phyloP scores from a whole-genome alignment of 2,113 vertebrate genomes.

The Myrmecobius fasciatus region DNA sequence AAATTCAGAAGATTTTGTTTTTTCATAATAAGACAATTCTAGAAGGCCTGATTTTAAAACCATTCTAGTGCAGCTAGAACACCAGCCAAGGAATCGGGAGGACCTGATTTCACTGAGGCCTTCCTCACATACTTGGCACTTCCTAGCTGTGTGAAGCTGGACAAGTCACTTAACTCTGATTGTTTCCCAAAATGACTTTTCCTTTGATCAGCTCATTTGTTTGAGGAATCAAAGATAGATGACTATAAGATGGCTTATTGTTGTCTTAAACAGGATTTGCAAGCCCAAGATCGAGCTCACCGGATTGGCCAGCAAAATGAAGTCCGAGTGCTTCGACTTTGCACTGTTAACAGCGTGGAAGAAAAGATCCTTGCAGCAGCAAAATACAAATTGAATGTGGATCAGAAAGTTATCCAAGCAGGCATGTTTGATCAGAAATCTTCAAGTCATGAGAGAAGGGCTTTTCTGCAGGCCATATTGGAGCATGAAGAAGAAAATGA shows the following conservation, averaged over 20 bases:
- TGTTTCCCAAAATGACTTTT: background rate
- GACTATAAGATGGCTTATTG: background rate
- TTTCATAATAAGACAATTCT: background rate
- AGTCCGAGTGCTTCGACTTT: slow-evolving; percentile 90
- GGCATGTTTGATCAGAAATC: slow-evolving; percentile 96
- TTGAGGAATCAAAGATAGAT: background rate
- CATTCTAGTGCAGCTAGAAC: too few relatives aligned
- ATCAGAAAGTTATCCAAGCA: slow-evolving; percentile 94
- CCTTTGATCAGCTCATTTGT: background rate
- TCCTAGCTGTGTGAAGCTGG: too few relatives aligned
- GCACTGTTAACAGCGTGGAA: slow-evolving; percentile 93
- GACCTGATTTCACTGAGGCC: too few relatives aligned
- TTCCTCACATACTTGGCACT: too few relatives aligned
- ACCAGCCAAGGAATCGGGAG: too few relatives aligned
- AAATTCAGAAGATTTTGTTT: background rate
- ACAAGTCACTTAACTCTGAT: too few relatives aligned
- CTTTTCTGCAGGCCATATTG: slow-evolving; percentile 91
- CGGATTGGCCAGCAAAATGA: slow-evolving; percentile 93
- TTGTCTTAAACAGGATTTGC: slow-evolving; percentile 86
- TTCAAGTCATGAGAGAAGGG: slow-evolving; percentile 91
- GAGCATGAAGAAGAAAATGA: slow-evolving; percentile 94
- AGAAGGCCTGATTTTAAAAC: background rate
- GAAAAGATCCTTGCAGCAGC: slow-evolving; percentile 94
- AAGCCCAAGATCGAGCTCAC: slow-evolving; percentile 92
- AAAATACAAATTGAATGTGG: slow-evolving; percentile 93